A percentile compares a stretch with the other conserved stretches of the same genome.
phyloP scores from a whole-genome alignment of 2,888 invertebrate species.

The Syritta pipiens region DNA sequence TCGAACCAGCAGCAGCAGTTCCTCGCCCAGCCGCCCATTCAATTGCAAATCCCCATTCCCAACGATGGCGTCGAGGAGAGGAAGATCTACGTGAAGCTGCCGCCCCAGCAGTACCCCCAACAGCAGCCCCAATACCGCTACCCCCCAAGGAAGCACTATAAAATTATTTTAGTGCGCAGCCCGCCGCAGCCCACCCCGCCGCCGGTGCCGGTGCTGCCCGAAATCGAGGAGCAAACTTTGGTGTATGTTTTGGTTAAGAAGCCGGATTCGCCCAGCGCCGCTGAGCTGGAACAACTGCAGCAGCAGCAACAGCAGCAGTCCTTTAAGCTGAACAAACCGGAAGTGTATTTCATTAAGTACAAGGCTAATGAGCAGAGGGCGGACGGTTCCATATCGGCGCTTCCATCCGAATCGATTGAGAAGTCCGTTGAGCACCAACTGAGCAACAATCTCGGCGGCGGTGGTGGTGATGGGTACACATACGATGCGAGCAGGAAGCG shows the following conservation, averaged over 20 bases:
- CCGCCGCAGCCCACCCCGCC: constrained; percentile 71
- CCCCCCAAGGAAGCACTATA: constrained; percentile 85
- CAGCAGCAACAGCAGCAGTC: constrained; percentile 83
- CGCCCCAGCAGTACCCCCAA: constrained; percentile 82
- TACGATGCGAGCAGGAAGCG: constrained; percentile 48
- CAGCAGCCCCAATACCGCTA: constrained; percentile 81
- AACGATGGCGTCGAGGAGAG: constrained; percentile 85
- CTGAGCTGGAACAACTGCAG: constrained; percentile 79
- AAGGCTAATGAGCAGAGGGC: constrained; percentile 81
- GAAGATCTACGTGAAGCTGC: constrained; percentile 91
- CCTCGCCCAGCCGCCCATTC: constrained; percentile 47
- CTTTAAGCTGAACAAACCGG: constrained; percentile 84
- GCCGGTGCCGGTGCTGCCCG: constrained; percentile 54
- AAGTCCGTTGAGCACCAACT: constrained; percentile 57
- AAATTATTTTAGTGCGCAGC: constrained; percentile 86
- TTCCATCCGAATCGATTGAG: constrained; percentile 35
- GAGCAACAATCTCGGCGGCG: constrained; percentile 41
- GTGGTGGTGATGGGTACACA: constrained; percentile 21
- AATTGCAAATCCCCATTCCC: constrained; percentile 65
- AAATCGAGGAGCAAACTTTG: constrained; percentile 83
- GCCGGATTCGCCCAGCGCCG: constrained; percentile 83
- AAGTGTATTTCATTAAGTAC: constrained; percentile 86
- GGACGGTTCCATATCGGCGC: constrained; percentile 11
- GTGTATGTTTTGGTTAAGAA: constrained; percentile 86
- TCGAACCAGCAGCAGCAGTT: constrained; percentile 47